Conservation (phyloP, 2,888 invertebrate genomes). For the Parapristionchus giblindavisi region DNA sequence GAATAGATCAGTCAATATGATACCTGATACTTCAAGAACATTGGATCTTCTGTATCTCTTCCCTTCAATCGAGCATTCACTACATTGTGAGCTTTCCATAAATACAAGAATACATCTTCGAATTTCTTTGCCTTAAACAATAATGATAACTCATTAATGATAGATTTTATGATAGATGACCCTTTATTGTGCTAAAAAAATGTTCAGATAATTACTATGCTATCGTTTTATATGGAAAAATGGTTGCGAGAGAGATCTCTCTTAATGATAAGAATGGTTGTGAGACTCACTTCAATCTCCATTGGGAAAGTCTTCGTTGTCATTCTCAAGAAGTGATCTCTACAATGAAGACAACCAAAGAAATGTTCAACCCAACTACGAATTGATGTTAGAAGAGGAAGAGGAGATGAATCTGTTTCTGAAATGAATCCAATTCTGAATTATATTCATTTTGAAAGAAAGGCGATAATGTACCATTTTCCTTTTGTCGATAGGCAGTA, state of each 20-base stretch:
- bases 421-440: no score
- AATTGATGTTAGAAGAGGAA: constrained; percentile 83
- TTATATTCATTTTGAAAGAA: constrained; percentile 69
- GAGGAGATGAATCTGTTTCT: constrained; percentile 80
- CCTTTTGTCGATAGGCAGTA: constrained; percentile 74
- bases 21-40: constrained; percentile 86
- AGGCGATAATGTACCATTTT: constrained; percentile 78
- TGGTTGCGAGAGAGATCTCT: background rate
- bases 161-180: no score
- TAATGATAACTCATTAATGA: background rate
- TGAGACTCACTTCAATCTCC: constrained; percentile 57
- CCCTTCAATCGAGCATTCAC: constrained; percentile 88
- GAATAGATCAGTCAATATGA: background rate
- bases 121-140: constrained; percentile 56
- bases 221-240: background rate
- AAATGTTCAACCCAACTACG: constrained; percentile 89
- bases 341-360: constrained; percentile 92
- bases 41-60: constrained; percentile 80
- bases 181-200: background rate
- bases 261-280: background rate
- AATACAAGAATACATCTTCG: constrained; percentile 66
- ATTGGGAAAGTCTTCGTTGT: constrained; percentile 74
- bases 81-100: constrained; percentile 88
- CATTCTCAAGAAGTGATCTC: constrained; percentile 88
- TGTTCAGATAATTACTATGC: background rate